Conservation (phyloP, 1,140 invertebrate species). For the Drosophila ambigua region DNA sequence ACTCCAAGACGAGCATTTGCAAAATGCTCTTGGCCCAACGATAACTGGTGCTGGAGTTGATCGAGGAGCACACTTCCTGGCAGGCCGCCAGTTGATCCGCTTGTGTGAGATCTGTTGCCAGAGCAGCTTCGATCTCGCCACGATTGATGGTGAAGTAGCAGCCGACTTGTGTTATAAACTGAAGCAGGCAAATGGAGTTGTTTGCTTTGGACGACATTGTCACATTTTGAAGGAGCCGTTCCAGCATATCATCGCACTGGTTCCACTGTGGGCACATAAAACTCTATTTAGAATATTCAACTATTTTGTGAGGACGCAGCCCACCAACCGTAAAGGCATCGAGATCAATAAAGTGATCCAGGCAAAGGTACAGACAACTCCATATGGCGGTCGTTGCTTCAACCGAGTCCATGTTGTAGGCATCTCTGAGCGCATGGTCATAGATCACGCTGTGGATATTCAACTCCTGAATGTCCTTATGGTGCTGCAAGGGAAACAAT, state of each 20-base stretch:
- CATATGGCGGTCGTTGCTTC: constrained; percentile 40
- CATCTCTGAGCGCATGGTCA: constrained; percentile 53
- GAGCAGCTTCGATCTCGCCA: constrained; percentile 26
- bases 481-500: constrained; percentile 16
- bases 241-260: constrained; percentile 69
- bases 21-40: constrained; percentile 66
- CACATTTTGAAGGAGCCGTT: constrained; percentile 61
- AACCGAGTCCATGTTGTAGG: constrained; percentile 54
- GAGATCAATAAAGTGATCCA: constrained; percentile 57
- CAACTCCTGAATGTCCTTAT: constrained; percentile 48
- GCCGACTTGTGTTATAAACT: constrained; percentile 55
- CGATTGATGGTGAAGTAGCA: constrained; percentile 65
- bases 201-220: constrained; percentile 35
- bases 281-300: neutral
- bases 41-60: constrained; percentile 56
- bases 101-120: constrained; percentile 40
- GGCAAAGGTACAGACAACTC: constrained; percentile 61
- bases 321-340: constrained; percentile 44
- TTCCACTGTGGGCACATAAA: constrained; percentile 49
- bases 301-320: neutral
- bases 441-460: constrained; percentile 69
- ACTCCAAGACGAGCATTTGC: constrained; percentile 65
- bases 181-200: constrained; percentile 51
- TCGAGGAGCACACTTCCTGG: constrained; percentile 30
- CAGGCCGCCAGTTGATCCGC: constrained; percentile 25